These are phyloP conservation scores for Arbacia lixula DNA, from an alignment of 53 echinoderm and acorn worm genomes.

Conservation along the genomic window DNA sequence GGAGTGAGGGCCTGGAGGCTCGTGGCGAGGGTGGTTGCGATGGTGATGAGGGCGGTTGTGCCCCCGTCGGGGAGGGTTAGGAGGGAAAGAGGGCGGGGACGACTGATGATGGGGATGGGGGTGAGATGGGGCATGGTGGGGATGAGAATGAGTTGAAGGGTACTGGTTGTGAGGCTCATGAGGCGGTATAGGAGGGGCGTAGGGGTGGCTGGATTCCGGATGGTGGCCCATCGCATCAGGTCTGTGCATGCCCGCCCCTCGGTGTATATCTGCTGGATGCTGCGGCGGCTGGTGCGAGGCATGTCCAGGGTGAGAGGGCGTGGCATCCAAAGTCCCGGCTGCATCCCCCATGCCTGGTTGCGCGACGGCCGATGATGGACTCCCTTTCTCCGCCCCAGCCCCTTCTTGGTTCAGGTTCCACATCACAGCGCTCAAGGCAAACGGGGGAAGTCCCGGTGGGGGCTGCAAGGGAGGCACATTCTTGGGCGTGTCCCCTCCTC, in stretches of 20 bases:
- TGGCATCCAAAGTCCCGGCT: no score
- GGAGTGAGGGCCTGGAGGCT: not conserved
- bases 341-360: no score
- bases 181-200: no score
- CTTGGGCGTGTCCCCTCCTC: not conserved
- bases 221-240: no score
- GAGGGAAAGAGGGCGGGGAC: not conserved
- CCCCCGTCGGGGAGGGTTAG: not conserved
- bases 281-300: no score
- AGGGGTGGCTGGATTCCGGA: no score
- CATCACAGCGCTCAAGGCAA: constrained; percentile 18
- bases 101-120: not conserved
- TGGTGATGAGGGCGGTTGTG: constrained; percentile 1
- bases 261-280: no score
- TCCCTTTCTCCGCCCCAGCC: not conserved
- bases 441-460: constrained; percentile 30
- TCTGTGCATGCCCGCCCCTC: no score
- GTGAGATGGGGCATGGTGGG: not conserved
- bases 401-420: constrained; percentile 8
- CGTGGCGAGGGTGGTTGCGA: not conserved
- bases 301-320: no score
- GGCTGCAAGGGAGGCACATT: constrained; percentile 3
- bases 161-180: not conserved
- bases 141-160: not conserved
- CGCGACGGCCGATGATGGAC: constrained; percentile 5